phyloP scores from a whole-genome alignment of 2,797 vertebrate species.

The Pantherophis alleghaniensis region DNA sequence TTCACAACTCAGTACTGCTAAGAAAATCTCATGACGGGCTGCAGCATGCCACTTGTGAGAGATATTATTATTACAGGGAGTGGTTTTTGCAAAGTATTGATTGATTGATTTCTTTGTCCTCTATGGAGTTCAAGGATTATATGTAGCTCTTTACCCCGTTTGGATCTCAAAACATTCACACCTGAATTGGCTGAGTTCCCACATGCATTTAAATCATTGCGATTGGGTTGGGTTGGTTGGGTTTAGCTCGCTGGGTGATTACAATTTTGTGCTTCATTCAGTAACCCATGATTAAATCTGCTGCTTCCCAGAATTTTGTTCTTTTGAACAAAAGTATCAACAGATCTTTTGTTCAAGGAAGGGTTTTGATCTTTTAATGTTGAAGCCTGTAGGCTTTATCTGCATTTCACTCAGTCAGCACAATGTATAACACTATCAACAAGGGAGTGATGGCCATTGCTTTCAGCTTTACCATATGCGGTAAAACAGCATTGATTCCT shows the following conservation, averaged over 20 bases:
- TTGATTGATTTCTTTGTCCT: background rate
- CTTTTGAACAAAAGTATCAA: background rate
- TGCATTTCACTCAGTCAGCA: too few species aligned
- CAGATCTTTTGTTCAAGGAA: background rate
- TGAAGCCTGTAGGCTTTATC: background rate
- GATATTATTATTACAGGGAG: background rate
- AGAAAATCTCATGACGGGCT: background rate
- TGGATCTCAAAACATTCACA: background rate
- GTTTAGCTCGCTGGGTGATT: background rate
- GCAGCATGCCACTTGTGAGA: background rate
- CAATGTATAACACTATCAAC: background rate
- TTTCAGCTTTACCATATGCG: background rate
- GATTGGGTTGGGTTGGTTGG: background rate
- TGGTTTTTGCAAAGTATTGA: background rate
- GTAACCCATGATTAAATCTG: background rate
- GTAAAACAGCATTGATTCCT: background rate
- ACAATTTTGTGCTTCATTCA: background rate
- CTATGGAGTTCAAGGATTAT: background rate
- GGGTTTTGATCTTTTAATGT: background rate
- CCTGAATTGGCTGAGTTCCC: background rate
- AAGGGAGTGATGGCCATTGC: background rate
- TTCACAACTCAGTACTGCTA: background rate
- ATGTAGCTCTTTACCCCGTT: background rate
- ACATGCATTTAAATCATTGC: background rate
- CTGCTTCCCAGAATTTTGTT: background rate